Base-by-base conservation (phyloP, 2,888 invertebrate species). In the Cloeon dipterum region DNA sequence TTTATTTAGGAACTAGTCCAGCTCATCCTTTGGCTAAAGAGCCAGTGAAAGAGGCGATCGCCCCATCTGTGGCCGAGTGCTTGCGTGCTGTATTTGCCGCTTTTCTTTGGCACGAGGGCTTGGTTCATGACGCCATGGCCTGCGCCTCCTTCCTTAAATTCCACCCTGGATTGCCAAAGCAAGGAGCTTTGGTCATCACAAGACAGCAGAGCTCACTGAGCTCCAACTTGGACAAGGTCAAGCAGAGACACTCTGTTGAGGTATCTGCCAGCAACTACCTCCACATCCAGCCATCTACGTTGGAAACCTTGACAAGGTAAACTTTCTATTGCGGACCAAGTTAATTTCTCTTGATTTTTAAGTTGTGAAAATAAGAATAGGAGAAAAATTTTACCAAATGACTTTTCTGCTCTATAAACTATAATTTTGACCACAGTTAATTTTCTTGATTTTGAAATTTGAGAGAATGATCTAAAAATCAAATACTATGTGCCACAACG, bases 111-210 rank as follows among this genome's bases (percentile, higher is more conserved):
- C 94, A 96, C 52, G 93, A 94, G 60, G 85, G 91, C 11, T 75
- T 94, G 34, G 91, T 94, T 0, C 91, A 93, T 53, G 94, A 96
- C 54, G 91, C 94, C 5, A 94, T 96, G 75, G 91, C 94, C 0
- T 93, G 91, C 52, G 89, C 94, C 0, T 86, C 93, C 1, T 96
- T 88, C 53, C 64, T 96, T 7, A 91, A 91, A 57, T 94, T 94
- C 52, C 82, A 86, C 55, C 88, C 86, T 1, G 70, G 72, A 20
- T 55, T 86, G 41, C 81, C 85, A 14, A 86, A 86, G 51, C 73
- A 76, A 50, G 78, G 66, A 43, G 79, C 63, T 46, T 60, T 72
- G 1, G 81, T 83, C 1, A 71, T 81, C 3, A 81, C 81, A 1
- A 65, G 70, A 52, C 61, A 45, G 47, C 50, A 48, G 44, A 58